A percentile compares a stretch with the other conserved stretches of the same genome.
Conservation (phyloP, 1,140 invertebrate genomes). For the Dermatophagoides farinae region DNA sequence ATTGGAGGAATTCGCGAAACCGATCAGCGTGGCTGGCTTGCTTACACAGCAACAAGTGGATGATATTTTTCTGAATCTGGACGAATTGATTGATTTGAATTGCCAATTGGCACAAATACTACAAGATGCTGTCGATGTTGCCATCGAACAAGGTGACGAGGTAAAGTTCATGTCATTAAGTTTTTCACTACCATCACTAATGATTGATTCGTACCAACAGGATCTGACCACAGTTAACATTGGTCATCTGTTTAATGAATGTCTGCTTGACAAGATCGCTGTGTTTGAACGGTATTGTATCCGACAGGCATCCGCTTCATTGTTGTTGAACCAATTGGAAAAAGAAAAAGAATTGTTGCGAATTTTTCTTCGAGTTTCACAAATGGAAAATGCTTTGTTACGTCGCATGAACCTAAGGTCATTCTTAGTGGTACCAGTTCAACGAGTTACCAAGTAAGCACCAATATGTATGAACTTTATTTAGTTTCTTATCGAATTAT, state of each 20-base stretch:
- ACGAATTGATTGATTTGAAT: constrained; percentile 75
- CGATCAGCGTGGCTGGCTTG: constrained; percentile 65
- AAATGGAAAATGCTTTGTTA: constrained; percentile 82
- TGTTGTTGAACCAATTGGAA: constrained; percentile 68
- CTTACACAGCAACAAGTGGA: constrained; percentile 39
- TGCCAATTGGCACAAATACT: constrained; percentile 60
- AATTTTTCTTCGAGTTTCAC: constrained; percentile 81
- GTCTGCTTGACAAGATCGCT: constrained; percentile 67
- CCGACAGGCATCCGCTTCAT: constrained; percentile 60
- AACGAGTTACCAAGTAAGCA: constrained; percentile 35
- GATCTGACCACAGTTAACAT: constrained; percentile 72
- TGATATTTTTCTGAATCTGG: constrained; percentile 77
- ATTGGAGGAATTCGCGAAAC: constrained; percentile 70
- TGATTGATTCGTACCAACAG: constrained; percentile 20
- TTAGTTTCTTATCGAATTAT: constrained; percentile 65
- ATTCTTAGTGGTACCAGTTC: constrained; percentile 60
- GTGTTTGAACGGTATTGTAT: constrained; percentile 81
- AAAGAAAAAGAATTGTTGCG: constrained; percentile 83
- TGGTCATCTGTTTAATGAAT: constrained; percentile 70
- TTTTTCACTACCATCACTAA: background rate
- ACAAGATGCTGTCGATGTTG: constrained; percentile 63
- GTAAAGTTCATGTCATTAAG: constrained; percentile 17
- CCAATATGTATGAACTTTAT: constrained; percentile 30
- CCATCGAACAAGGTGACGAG: constrained; percentile 44
- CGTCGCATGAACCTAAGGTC: constrained; percentile 87